Evolutionary conservation across 2,113 vertebrate genomes (phyloP).

Genomic region (Nothoprocta perdicaria): DNA sequence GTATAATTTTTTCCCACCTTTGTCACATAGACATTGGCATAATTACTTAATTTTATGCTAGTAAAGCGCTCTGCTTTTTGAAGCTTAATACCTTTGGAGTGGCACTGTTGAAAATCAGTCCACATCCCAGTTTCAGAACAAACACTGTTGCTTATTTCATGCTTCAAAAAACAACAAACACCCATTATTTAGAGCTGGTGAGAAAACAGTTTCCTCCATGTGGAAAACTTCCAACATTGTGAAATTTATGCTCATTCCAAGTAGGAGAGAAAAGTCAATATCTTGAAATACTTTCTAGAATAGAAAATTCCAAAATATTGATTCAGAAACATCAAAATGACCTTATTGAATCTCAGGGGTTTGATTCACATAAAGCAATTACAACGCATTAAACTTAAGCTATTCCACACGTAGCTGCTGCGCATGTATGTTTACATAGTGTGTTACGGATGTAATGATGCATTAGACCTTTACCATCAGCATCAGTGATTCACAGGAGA

Average conservation of each 20-base stretch:
- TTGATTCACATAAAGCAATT: not conserved
- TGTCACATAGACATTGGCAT: not conserved
- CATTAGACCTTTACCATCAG: not conserved
- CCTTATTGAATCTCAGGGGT: not conserved
- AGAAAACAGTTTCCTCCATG: slow-evolving; percentile 18
- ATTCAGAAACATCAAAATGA: not conserved
- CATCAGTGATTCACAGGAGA: not conserved
- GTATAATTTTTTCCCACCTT: not conserved
- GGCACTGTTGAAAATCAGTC: slow-evolving; percentile 59
- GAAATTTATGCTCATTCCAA: slow-evolving; percentile 17
- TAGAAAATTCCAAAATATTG: not conserved
- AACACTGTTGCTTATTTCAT: slow-evolving; percentile 51
- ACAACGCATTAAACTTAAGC: fast-evolving
- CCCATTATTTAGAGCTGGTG: slow-evolving; percentile 48
- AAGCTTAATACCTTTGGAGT: slow-evolving; percentile 46
- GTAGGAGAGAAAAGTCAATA: not conserved
- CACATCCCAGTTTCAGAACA: slow-evolving; percentile 39
- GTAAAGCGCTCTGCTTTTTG: slow-evolving; percentile 17
- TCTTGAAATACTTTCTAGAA: slow-evolving; percentile 3
- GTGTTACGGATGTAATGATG: fast-evolving
- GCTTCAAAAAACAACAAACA: slow-evolving; percentile 60
- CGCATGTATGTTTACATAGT: fast-evolving
- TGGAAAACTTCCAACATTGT: slow-evolving; percentile 26
- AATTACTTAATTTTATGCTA: slow-evolving; percentile 53
- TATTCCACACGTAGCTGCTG: fast-evolving